Evolutionary conservation across 2,113 vertebrate species (phyloP), one percentile per base, ranked within the genome.

Genomic region (Neogale vison): DNA sequence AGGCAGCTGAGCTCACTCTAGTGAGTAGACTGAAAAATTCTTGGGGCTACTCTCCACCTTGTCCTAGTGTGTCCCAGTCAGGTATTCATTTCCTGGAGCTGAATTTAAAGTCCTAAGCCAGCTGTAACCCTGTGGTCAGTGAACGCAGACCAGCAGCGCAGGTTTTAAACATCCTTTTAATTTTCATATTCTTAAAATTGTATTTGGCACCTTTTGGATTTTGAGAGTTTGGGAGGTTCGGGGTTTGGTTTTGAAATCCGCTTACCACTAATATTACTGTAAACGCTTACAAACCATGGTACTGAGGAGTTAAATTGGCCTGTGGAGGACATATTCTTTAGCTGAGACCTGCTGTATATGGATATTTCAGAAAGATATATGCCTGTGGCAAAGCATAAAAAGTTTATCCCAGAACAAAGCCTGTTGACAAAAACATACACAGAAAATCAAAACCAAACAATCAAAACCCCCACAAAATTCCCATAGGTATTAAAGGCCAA

Each of bases 251-350:
- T 71, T 52, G 83, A 59, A 83, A 77, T 89, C 31, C 76, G 36
- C 2, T 36, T 72, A 83, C 7, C 50, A 63, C 15, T 92, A 79
- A 72, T 79, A 87, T 74, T 52, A 47, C 65, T 94, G 11, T 84
- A 71, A 57, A 77, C 14, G 39, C 47, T 94, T 94, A 95, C 1
- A 86, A 69, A 92, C 23, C 7, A 50, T 92, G 42, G 17, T 29
- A n/a, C 14, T 74, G 59, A 96, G 26, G 76, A 74, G 36, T 88
- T 95, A 67, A 96, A 21, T 45, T 87, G 59, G 23, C 31, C 50
- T 84, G 4, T 34, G 36, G n/a, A 92, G 24, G 39, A 83, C n/a
- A 47, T 71, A 87, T 29, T 87, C 23, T 71, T 71, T 71, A 34
- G 11, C 17, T 52, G 6, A 92, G 29, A 76, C 21, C n/a, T 55